Evolutionary conservation across 64 coral and sea anemone species (phyloP), one percentile per base, ranked within the genome.

Genomic region (Pocillopora verrucosa): DNA sequence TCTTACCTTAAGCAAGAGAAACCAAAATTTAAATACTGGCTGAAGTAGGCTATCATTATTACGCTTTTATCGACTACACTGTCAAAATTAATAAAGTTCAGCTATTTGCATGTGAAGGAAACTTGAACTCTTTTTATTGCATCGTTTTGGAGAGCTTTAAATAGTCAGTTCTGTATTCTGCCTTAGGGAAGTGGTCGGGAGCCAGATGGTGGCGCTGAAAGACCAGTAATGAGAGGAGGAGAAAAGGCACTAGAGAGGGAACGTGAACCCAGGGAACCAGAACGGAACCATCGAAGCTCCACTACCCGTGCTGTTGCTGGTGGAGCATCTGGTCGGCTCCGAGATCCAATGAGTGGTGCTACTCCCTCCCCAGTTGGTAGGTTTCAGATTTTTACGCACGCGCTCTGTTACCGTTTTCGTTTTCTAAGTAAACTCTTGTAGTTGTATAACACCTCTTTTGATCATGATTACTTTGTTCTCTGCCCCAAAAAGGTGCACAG

Each of bases 291-390:
- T 70, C 91, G 95, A 64, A 96, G 95, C 77, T 93, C 92, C 25
- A 96, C 95, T 13, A 93, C 95, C 41, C 95, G 92, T 72, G 91
- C 91, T 2, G 15, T 94, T 77, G 88, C 88, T 61, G 95, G 95
- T 13, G 90, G 82, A 22, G 83, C 95, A 0, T 90, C 95, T 38
- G 95, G 84, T 22, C 88, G 92, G 34, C 63, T 96, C 13, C 79
- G 92, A n/a, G 95, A 96, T 20, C 91, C 91, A 10, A 90, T 91
- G 26, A 92, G 84, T 58, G 78, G 83, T 72, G 83, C 78, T 4
- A 89, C 91, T 19, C 77, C 95, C 17, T 93, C 95, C 34, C 95
- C 95, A 16, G 87, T 96, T 88, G 94, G 94, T 70, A 79, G 88
- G 91, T 91, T 83, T 63, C 58, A 83, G 76, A 11, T 37, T 88